phyloP scores from a whole-genome alignment of 2,113 vertebrate genomes.

The Circaetus gallicus region DNA sequence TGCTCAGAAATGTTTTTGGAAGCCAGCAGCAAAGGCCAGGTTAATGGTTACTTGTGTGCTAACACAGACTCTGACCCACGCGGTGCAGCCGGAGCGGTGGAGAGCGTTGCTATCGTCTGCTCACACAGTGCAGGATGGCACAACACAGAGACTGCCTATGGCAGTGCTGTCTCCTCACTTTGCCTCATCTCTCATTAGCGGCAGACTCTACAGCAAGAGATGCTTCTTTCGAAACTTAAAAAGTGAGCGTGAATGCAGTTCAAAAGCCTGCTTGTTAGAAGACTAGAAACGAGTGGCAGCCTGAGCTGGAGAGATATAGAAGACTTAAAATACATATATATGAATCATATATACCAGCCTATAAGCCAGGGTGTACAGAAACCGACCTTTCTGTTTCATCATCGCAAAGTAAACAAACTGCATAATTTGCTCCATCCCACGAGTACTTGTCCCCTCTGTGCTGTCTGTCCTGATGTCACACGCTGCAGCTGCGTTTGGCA shows the following conservation, averaged over 20 bases:
- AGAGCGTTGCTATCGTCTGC: neutral
- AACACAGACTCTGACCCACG: slow-evolving; percentile 62
- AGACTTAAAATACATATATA: slow-evolving; percentile 38
- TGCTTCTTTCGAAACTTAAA: slow-evolving; percentile 29
- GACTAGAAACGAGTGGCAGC: slow-evolving; percentile 17
- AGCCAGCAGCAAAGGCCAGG: neutral
- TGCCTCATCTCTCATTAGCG: slow-evolving; percentile 55
- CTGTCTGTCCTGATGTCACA: neutral
- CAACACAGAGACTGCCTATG: neutral
- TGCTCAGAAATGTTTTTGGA: slow-evolving; percentile 18
- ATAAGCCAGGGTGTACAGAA: neutral
- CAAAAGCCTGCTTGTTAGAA: slow-evolving; percentile 54
- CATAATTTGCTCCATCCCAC: neutral
- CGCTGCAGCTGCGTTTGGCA: neutral
- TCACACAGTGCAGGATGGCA: neutral
- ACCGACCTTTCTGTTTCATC: slow-evolving; percentile 29
- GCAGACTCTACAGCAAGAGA: slow-evolving; percentile 36
- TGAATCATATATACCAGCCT: neutral
- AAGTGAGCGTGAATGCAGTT: slow-evolving; percentile 39
- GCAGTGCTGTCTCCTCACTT: neutral
- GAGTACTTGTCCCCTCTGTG: neutral
- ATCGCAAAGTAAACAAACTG: neutral
- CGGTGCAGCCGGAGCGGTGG: neutral
- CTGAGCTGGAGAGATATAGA: slow-evolving; percentile 52
- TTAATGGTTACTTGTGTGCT: slow-evolving; percentile 64